phyloP scores from a whole-genome alignment of 53 echinoderm and acorn worm genomes.

The Antedon mediterranea region DNA sequence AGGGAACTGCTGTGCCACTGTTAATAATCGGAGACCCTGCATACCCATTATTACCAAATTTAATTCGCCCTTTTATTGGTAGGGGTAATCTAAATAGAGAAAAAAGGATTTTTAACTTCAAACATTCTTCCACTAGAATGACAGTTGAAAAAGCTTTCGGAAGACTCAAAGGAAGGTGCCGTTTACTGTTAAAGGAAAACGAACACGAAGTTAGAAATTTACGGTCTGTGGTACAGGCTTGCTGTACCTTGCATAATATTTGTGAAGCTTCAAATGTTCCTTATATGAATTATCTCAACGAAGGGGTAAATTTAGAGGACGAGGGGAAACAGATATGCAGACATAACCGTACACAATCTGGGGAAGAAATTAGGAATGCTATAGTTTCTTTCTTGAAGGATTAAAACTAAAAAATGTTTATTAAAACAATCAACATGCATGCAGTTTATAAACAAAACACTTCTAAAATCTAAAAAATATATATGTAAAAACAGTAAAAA shows the following conservation, averaged over 20 bases:
- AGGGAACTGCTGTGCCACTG: background rate
- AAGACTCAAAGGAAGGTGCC: background rate
- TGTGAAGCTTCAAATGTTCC: background rate
- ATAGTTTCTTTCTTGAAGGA: background rate
- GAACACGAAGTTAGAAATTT: background rate
- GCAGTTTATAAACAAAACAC: too few relatives aligned
- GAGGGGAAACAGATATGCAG: background rate
- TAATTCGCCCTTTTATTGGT: background rate
- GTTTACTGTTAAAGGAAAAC: background rate
- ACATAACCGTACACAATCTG: background rate
- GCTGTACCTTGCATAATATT: background rate
- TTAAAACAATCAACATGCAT: too few relatives aligned
- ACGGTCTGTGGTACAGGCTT: background rate
- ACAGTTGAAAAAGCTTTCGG: too few relatives aligned
- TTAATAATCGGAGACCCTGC: background rate
- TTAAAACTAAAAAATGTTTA: too few relatives aligned
- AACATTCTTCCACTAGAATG: background rate
- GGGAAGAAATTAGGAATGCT: background rate
- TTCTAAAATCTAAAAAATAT: too few relatives aligned
- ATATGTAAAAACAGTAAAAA: too few relatives aligned
- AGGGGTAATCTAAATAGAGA: background rate
- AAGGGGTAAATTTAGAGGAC: background rate
- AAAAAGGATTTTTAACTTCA: background rate
- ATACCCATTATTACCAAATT: background rate
- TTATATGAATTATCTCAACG: background rate